These are phyloP conservation scores for Idaea biselata DNA, from an alignment of 2,888 invertebrate species.

Conservation along the genomic window DNA sequence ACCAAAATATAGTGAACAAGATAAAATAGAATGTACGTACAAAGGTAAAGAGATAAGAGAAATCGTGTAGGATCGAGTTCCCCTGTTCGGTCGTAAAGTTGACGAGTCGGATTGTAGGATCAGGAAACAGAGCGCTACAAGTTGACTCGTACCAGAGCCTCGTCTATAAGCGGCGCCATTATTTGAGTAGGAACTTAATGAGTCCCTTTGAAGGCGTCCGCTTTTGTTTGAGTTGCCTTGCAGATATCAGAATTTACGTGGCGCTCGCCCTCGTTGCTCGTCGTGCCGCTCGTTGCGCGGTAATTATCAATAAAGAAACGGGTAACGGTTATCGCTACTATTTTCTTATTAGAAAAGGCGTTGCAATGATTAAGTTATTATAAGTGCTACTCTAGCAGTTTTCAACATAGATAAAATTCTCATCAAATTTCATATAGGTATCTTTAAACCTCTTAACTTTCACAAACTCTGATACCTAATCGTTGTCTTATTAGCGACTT, in stretches of 20 bases:
- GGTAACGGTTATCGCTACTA: constrained; percentile 17
- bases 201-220: constrained; percentile 56
- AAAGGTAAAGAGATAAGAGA: constrained; percentile 1
- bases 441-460: too few species aligned
- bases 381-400: too few species aligned
- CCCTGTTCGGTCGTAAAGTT: constrained; percentile 1
- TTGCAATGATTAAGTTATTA: background rate
- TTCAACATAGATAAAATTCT: too few species aligned
- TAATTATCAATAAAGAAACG: constrained; percentile 52
- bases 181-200: constrained; percentile 62
- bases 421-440: too few species aligned
- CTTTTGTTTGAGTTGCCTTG: constrained; percentile 62
- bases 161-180: constrained; percentile 36
- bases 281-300: constrained; percentile 35
- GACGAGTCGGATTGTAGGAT: constrained; percentile 5
- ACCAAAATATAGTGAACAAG: background rate
- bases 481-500: too few species aligned
- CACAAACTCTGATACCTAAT: too few species aligned
- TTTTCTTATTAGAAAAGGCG: background rate
- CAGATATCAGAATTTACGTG: constrained; percentile 51
- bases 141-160: constrained; percentile 4
- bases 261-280: constrained; percentile 29
- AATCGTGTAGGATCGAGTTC: constrained; percentile 1
- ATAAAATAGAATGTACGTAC: background rate
- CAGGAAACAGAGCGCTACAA: constrained; percentile 3